Base-by-base conservation (phyloP, 2,113 vertebrate genomes). In the Laticauda colubrina region DNA sequence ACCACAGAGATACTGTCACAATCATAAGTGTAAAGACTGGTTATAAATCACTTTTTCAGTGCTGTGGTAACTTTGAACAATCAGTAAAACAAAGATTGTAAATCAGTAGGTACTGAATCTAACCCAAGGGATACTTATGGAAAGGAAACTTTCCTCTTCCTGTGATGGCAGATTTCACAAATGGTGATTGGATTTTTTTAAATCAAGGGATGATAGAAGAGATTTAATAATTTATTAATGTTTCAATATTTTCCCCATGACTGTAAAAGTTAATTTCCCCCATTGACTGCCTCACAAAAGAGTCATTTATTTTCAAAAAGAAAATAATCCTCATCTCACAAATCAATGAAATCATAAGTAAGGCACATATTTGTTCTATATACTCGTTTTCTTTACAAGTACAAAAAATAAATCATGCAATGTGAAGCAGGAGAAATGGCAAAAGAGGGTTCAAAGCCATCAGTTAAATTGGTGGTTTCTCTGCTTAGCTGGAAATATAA, bases 361-460 rank as follows among this genome's bases (percentile, higher is more conserved):
- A 61, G 26, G 54, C 5, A 34, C 24, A 26, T 29, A 91, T 57
- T 57, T 57, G 39, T n/a, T 85, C 34, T 20, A 48, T 48, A 29
- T 92, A 21, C 6, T 34, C 29, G 87, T 24, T 88, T 88, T 26
- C 20, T 34, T 88, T 53, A 53, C 15, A 53, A 51, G 15, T 34
- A 59, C 21, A 56, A 11, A 48, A 56, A 59, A 91, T 53, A 9
- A 26, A 43, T 57, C 55, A 11, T 88, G 48, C 88, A 51, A 93
- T 91, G 57, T 92, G 14, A 39, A 94, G 93, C 43, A 53, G 0
- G 0, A 29, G 39, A 64, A 86, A 34, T 21, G 92, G 0, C 23
- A 92, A 92, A 93, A 95, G 48, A 87, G 88, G 69, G 90, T 87
- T 45, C 45, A 88, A 88, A 69, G 11, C 23, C 61, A 85, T 85